These are phyloP conservation scores for Lophius americanus DNA, from an alignment of 2,797 vertebrate species.

Conservation along the genomic window DNA sequence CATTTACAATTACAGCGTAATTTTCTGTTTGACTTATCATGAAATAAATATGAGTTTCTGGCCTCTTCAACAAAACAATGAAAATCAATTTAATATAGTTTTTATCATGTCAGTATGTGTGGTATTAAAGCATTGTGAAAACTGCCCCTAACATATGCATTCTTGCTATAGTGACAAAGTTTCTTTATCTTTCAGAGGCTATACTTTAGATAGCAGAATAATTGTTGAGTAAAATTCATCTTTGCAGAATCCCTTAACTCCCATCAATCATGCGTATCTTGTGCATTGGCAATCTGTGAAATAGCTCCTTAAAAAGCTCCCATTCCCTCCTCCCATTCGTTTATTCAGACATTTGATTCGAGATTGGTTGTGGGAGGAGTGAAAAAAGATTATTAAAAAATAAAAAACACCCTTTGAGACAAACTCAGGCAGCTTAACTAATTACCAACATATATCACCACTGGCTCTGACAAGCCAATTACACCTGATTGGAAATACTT, in stretches of 20 bases:
- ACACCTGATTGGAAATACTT: constrained; percentile 99
- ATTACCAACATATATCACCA: constrained; percentile 97
- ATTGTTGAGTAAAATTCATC: constrained; percentile 10
- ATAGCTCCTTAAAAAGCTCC: constrained; percentile 87
- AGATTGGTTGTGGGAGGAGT: constrained; percentile 59
- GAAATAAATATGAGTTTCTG: background rate
- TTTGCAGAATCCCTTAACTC: background rate
- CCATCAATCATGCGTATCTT: constrained; percentile 17
- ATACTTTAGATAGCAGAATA: background rate
- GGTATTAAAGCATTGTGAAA: background rate
- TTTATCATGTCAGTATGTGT: background rate
- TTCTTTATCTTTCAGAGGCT: constrained; percentile 8
- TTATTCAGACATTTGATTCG: constrained; percentile 94
- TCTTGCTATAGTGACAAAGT: constrained; percentile 32
- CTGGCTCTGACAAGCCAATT: constrained; percentile 97
- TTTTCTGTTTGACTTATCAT: background rate
- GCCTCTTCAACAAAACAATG: background rate
- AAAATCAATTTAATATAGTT: too few relatives aligned
- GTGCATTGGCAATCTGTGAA: constrained; percentile 74
- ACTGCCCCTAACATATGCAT: background rate
- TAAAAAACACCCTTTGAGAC: constrained; percentile 87
- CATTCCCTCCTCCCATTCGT: constrained; percentile 79
- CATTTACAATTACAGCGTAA: too few relatives aligned
- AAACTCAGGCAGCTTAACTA: constrained; percentile 88
- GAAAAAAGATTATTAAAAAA: constrained; percentile 35